phyloP scores from a whole-genome alignment of 2,888 invertebrate genomes.

The Nemoura dubitans region DNA sequence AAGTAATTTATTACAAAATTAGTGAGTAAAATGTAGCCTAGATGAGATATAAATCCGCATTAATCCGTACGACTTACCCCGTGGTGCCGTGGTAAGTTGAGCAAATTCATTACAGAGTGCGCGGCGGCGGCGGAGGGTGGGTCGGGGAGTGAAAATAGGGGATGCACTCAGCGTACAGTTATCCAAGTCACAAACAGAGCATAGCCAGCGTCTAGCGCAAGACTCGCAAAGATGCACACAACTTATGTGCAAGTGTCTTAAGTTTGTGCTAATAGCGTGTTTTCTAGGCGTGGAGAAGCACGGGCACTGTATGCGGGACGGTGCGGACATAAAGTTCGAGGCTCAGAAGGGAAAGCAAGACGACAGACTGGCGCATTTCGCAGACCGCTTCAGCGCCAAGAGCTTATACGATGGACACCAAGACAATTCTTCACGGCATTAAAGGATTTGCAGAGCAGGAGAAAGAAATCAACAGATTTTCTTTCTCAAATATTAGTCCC shows the following conservation, averaged over 20 bases:
- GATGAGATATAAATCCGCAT: slow-evolving; percentile 14
- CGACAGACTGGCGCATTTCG: not conserved
- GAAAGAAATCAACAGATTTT: not conserved
- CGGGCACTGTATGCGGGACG: not conserved
- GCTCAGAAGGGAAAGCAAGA: not conserved
- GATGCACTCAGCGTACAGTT: not conserved
- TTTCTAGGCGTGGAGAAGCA: not conserved
- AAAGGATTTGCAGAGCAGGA: not conserved
- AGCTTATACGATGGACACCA: not conserved
- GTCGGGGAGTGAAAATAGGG: not conserved
- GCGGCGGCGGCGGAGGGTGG: not conserved
- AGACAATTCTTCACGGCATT: not conserved
- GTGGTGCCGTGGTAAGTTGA: not conserved
- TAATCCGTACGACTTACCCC: slow-evolving; percentile 14
- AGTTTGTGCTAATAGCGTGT: slow-evolving; percentile 1
- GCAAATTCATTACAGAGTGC: slow-evolving; percentile 17
- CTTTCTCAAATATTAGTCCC: not conserved
- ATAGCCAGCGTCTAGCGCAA: not conserved
- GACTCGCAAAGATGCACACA: not conserved
- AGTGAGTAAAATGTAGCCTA: not conserved
- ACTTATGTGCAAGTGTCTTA: slow-evolving; percentile 25
- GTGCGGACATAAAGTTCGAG: not conserved
- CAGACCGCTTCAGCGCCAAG: not conserved
- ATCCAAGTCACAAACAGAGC: not conserved
- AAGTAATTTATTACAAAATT: not conserved